These are phyloP conservation scores for Pitangus sulphuratus DNA, from an alignment of 2,797 vertebrate genomes.

Conservation along the genomic window DNA sequence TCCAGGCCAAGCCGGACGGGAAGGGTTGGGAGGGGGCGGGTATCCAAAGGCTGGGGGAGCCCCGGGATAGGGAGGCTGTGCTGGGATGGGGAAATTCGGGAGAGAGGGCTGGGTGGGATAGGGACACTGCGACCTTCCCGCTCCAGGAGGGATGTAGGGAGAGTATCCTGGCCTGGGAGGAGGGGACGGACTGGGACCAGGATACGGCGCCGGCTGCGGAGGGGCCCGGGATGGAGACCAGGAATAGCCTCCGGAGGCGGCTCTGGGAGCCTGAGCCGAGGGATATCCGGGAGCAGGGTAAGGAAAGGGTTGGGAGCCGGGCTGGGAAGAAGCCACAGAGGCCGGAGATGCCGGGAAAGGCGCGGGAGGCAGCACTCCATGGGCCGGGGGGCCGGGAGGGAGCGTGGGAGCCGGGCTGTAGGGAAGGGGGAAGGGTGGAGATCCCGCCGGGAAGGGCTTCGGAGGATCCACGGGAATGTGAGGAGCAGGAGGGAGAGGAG, in stretches of 20 bases:
- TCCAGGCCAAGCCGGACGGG: conserved; percentile 69
- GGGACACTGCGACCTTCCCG: conserved; percentile 71
- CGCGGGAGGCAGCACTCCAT: conserved; percentile 70
- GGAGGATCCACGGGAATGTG: neutral
- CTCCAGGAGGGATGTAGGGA: conserved; percentile 25
- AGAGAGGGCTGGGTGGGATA: conserved; percentile 83
- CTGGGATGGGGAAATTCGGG: conserved; percentile 65
- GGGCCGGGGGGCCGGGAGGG: conserved; percentile 49
- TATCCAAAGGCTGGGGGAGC: conserved; percentile 60
- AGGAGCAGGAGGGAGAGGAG: neutral
- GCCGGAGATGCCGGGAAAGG: conserved; percentile 66
- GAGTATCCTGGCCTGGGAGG: conserved; percentile 38
- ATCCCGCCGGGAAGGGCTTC: neutral
- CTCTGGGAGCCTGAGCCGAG: neutral
- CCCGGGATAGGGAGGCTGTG: conserved; percentile 46
- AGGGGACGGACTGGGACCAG: neutral
- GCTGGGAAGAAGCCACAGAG: neutral
- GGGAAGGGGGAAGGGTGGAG: conserved; percentile 73
- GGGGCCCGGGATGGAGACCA: conserved; percentile 72
- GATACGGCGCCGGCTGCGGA: neutral
- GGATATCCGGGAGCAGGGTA: conserved; percentile 34
- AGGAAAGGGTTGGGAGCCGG: conserved; percentile 47
- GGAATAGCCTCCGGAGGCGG: conserved; percentile 9
- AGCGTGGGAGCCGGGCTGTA: conserved; percentile 56
- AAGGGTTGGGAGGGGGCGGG: conserved; percentile 19